phyloP scores from a whole-genome alignment of 2,113 vertebrate genomes.

The Hystrix cristata region DNA sequence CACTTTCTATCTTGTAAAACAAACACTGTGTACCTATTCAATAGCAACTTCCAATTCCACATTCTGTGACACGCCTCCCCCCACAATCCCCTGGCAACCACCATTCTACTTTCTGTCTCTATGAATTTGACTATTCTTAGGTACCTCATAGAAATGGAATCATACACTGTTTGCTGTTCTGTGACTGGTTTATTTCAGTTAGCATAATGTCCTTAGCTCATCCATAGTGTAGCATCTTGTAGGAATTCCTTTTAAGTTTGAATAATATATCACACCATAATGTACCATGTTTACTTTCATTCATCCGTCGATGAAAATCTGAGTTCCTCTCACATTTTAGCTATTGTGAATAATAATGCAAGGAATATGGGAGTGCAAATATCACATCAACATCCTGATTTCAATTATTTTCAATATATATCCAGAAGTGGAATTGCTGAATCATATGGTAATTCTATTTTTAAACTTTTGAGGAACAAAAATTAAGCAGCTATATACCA shows the following conservation, averaged over 20 bases:
- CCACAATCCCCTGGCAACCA: neutral
- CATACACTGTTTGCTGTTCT: neutral
- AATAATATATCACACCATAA: neutral
- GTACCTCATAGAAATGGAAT: neutral
- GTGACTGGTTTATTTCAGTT: neutral
- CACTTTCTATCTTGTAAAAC: neutral
- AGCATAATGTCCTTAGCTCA: neutral
- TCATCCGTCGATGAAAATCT: neutral
- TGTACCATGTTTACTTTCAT: conserved; percentile 4
- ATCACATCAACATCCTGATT: neutral
- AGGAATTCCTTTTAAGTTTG: neutral
- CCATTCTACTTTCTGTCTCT: neutral
- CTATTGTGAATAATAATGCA: neutral
- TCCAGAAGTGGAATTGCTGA: conserved; percentile 2
- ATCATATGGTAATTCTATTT: conserved; percentile 55
- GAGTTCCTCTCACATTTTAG: neutral
- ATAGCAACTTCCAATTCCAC: neutral
- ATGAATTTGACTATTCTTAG: conserved; percentile 34
- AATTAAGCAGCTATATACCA: neutral
- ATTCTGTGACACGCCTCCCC: neutral
- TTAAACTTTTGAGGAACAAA: conserved; percentile 4
- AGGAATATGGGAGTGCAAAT: neutral
- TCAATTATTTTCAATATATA: neutral
- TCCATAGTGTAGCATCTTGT: neutral
- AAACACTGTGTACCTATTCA: neutral